Percentiles rank a stretch among this genome's conserved stretches.
phyloP scores from a whole-genome alignment of 2,113 vertebrate species.

The Columba livia region DNA sequence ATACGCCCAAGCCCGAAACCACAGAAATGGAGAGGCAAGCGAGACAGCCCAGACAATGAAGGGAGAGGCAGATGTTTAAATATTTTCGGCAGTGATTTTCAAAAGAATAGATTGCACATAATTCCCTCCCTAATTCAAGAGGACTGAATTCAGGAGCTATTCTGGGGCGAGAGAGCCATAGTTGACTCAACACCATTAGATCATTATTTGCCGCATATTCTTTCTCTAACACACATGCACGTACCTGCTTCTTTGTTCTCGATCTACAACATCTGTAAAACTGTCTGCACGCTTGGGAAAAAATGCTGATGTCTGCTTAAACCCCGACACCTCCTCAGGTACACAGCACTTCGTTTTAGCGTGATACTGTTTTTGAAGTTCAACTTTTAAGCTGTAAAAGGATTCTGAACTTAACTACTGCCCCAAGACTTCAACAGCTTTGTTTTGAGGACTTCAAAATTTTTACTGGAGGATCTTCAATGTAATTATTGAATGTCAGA shows the following conservation, averaged over 20 bases:
- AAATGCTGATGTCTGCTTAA: constrained; percentile 38
- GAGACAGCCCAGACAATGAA: constrained; percentile 23
- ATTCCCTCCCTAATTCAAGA: constrained; percentile 16
- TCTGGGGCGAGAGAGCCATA: neutral
- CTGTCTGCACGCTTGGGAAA: neutral
- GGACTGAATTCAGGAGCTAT: neutral
- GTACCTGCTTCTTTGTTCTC: constrained; percentile 50
- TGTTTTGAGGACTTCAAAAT: neutral
- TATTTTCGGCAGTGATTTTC: constrained; percentile 8
- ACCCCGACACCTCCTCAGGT: neutral
- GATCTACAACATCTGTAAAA: constrained; percentile 48
- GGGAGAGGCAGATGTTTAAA: constrained; percentile 38
- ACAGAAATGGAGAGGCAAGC: constrained; percentile 17
- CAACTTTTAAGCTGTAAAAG: neutral
- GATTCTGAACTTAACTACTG: neutral
- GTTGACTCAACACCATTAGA: constrained; percentile 46
- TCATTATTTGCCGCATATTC: neutral
- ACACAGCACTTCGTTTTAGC: neutral
- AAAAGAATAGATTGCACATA: neutral
- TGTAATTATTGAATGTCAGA: neutral
- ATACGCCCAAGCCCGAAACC: neutral
- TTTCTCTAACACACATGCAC: constrained; percentile 39
- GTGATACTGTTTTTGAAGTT: neutral
- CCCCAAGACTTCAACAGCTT: neutral
- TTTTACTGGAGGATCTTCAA: neutral